Conservation (phyloP, 2,888 invertebrate species). For the Drosophila longiperda region DNA sequence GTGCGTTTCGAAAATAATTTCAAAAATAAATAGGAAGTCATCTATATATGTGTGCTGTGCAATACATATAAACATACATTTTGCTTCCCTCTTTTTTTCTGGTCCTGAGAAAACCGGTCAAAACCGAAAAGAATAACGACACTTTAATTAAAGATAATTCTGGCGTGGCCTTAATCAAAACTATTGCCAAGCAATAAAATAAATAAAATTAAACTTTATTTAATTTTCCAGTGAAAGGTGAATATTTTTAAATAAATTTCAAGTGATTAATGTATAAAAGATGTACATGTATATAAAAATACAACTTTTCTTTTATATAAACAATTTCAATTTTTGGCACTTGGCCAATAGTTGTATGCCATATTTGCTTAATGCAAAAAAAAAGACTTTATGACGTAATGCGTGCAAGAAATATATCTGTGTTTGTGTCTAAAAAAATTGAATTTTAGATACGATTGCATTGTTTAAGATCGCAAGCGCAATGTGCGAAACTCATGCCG, state of each 20-base stretch:
- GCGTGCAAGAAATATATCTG: constrained; percentile 28
- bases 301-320: constrained; percentile 3
- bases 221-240: constrained; percentile 47
- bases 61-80: constrained; percentile 27
- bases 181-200: constrained; percentile 33
- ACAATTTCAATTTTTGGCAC: constrained; percentile 41
- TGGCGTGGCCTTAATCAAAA: constrained; percentile 36
- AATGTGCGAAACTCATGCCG: constrained; percentile 28
- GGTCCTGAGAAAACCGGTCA: constrained; percentile 54
- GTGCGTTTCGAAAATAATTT: constrained; percentile 47
- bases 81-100: constrained; percentile 41
- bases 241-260: constrained; percentile 13
- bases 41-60: constrained; percentile 28
- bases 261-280: constrained; percentile 9
- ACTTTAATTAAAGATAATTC: constrained; percentile 4
- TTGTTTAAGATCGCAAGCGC: constrained; percentile 16
- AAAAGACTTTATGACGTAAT: constrained; percentile 54
- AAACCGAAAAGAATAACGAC: constrained; percentile 35
- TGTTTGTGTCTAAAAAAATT: constrained; percentile 5
- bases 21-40: constrained; percentile 12
- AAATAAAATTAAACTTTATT: not conserved
- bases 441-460: constrained; percentile 1
- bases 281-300: not conserved
- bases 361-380: constrained; percentile 28
- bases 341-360: constrained; percentile 40